phyloP scores from a whole-genome alignment of 2,888 invertebrate genomes.

The Drosophila mimica region DNA sequence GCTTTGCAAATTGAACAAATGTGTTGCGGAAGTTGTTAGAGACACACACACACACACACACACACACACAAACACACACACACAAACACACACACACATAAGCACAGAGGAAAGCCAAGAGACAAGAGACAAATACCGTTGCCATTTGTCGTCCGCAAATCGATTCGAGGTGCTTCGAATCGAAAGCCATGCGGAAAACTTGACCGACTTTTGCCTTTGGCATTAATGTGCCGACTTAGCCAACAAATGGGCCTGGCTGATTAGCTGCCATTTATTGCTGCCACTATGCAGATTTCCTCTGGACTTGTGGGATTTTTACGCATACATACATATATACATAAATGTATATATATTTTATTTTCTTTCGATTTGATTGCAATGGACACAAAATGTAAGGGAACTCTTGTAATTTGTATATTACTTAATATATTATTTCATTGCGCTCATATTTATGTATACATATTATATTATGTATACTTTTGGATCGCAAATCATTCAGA shows the following conservation, averaged over 20 bases:
- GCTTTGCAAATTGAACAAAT: constrained; percentile 74
- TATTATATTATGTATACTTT: not conserved
- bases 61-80: constrained; percentile 8
- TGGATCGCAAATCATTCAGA: not conserved
- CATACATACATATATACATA: not conserved
- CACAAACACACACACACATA: constrained; percentile 5
- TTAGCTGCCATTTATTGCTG: constrained; percentile 37
- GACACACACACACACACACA: not conserved
- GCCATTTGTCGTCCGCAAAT: constrained; percentile 61
- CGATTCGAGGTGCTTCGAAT: constrained; percentile 50
- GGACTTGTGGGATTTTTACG: not conserved
- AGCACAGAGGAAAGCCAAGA: not conserved
- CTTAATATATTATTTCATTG: not conserved
- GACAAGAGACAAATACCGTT: constrained; percentile 56
- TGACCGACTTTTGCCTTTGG: constrained; percentile 70
- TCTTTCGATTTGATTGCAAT: not conserved
- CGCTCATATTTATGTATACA: not conserved
- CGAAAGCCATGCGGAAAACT: constrained; percentile 56
- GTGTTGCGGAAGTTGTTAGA: constrained; percentile 78
- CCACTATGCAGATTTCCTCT: not conserved
- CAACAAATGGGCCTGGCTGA: constrained; percentile 45
- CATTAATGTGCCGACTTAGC: constrained; percentile 51
- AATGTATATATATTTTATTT: not conserved
- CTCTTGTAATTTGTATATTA: not conserved
- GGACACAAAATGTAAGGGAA: not conserved